Percentiles rank a stretch among this genome's conserved stretches.
Evolutionary conservation across 1,140 invertebrate genomes (phyloP).

Genomic region (Mactra quadrangularis): DNA sequence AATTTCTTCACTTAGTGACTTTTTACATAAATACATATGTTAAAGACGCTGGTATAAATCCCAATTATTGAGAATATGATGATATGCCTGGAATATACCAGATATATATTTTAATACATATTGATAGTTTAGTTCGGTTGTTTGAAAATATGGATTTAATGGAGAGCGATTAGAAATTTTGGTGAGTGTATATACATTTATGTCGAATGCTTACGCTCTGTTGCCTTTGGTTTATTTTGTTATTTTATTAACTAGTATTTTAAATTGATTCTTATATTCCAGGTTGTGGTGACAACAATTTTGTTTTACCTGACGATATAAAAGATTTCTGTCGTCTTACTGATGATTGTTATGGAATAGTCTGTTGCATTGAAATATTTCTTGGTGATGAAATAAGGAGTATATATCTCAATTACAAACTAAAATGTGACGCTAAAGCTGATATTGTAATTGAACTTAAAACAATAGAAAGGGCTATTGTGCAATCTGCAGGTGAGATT

Average conservation of each 20-base stretch:
- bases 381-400: background rate
- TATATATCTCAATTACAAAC: background rate
- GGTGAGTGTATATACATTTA: too few relatives aligned
- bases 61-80: too few relatives aligned
- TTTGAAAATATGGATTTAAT: too few relatives aligned
- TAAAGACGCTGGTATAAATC: too few relatives aligned
- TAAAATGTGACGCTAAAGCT: background rate
- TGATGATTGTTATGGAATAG: slow-evolving; percentile 11
- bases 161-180: too few relatives aligned
- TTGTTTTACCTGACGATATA: background rate
- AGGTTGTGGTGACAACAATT: background rate
- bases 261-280: too few relatives aligned
- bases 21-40: too few relatives aligned
- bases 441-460: background rate
- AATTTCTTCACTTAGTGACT: too few relatives aligned
- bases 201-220: background rate
- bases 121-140: too few relatives aligned
- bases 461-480: background rate
- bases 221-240: background rate
- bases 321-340: background rate
- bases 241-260: too few relatives aligned
- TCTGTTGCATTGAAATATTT: slow-evolving; percentile 2
- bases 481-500: background rate
- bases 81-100: too few relatives aligned
- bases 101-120: too few relatives aligned